These are phyloP conservation scores for Calycopis cecrops DNA, from an alignment of 1,140 invertebrate species.

Conservation along the genomic window DNA sequence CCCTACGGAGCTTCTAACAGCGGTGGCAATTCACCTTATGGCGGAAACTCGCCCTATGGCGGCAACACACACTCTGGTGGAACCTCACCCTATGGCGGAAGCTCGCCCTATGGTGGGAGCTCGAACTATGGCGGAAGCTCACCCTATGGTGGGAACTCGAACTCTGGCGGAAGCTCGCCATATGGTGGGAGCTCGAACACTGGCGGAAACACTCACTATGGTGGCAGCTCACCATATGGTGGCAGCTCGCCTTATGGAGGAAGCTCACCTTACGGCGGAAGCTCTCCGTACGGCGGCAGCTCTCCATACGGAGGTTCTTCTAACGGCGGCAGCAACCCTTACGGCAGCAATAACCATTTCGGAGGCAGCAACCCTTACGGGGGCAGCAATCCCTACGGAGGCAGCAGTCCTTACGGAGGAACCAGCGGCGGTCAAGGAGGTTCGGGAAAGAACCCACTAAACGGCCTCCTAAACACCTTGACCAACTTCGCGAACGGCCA, in stretches of 20 bases:
- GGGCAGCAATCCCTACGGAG: conserved; percentile 38
- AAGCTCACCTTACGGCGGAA: conserved; percentile 32
- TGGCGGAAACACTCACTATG: conserved; percentile 22
- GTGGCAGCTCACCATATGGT: conserved; percentile 24
- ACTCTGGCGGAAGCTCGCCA: conserved; percentile 20
- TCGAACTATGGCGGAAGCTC: conserved; percentile 25
- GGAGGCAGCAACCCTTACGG: conserved; percentile 40
- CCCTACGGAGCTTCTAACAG: conserved; percentile 22
- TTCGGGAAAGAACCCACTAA: conserved; percentile 41
- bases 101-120: conserved; percentile 30
- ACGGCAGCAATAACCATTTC: conserved; percentile 34
- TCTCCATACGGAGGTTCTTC: conserved; percentile 34
- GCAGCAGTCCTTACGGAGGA: conserved; percentile 33
- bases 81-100: conserved; percentile 28
- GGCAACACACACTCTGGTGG: conserved; percentile 32
- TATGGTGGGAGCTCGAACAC: conserved; percentile 32
- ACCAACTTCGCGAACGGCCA: conserved; percentile 44
- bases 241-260: conserved; percentile 36
- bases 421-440: conserved; percentile 31
- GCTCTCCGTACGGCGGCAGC: conserved; percentile 30
- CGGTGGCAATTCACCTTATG: conserved; percentile 31
- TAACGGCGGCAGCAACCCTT: conserved; percentile 35
- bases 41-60: conserved; percentile 34
- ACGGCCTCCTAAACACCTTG: conserved; percentile 46
- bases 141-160: conserved; percentile 32